Evolutionary conservation across 2,888 invertebrate species (phyloP), one percentile per base, ranked within the genome.

Genomic region (Rhaphigaster nebulosa): DNA sequence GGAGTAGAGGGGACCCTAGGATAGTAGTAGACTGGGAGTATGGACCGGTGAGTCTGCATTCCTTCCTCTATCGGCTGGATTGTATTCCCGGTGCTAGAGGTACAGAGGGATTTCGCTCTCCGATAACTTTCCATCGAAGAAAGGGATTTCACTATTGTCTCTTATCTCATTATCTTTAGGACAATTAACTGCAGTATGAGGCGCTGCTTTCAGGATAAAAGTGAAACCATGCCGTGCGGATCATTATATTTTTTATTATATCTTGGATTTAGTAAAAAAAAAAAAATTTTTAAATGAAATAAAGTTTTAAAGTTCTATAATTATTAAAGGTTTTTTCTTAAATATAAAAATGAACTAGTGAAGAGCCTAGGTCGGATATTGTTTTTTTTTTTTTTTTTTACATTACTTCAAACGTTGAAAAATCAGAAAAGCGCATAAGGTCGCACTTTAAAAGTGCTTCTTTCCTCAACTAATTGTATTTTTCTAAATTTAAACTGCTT

Each of bases 11-110:
- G 29, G 60, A 1, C 15, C 65, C 65, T 65, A 65, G 65, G 65
- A 29, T 65, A 65, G 65, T 13, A 29, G 29, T 76, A 76, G 70
- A 76, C 70, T 38, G 70, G 70, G 70, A 76, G 70, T 5, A 34
- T 76, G 70, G n/a, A 76, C 70, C 70, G 70, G 70, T 76, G 70
- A 76, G 70, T 5, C 70, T 76, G 70, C 70, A 76, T 76, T 76
- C 70, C 70, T 76, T 0, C 23, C 70, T 38, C 70, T 23, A 38
- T 34, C 70, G 20, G 34, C 38, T 8, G 20, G 5, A 1, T 15
- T 4, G 20, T 20, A 4, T 15, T 34, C 38, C 70, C 34, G 38
- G 5, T 76, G 34, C 70, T 20, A 2, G 1, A 4, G 15, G 18
- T 70, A 6, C 4, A 23, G 70, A 1, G 8, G 70, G 70, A 23